Evolutionary conservation across 1,140 invertebrate species (phyloP).

Genomic region (Sitobion miscanthi): DNA sequence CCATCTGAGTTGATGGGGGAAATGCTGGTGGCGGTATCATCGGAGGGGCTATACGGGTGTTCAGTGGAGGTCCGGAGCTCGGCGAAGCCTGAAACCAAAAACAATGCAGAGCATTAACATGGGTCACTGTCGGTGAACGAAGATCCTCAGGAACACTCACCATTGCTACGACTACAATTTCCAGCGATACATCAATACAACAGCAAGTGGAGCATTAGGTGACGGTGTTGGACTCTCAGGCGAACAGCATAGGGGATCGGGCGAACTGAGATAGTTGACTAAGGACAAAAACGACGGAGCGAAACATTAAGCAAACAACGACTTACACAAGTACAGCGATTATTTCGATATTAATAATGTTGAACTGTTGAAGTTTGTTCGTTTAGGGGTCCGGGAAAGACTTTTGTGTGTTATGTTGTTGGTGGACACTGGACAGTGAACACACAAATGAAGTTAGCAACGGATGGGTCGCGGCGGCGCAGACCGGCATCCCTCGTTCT

Average conservation of each 20-base stretch:
- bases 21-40: conserved; percentile 45
- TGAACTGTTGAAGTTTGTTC: background rate
- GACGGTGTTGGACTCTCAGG: background rate
- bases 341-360: background rate
- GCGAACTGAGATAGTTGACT: background rate
- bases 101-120: background rate
- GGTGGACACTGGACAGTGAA: background rate
- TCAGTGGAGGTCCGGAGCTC: background rate
- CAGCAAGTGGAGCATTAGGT: background rate
- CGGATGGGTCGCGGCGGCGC: background rate
- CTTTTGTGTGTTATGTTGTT: background rate
- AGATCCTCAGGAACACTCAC: background rate
- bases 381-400: background rate
- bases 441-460: background rate
- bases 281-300: background rate
- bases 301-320: background rate
- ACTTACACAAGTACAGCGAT: background rate
- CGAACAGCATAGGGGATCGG: background rate
- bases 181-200: conserved; percentile 6
- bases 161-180: background rate
- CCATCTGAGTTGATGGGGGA: conserved; percentile 27
- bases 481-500: background rate
- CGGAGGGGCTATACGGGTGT: conserved; percentile 34
- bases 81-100: conserved; percentile 10
- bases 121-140: background rate